Evolutionary conservation across 2,888 invertebrate species (phyloP).

Genomic region (Coleophora flavipennella): DNA sequence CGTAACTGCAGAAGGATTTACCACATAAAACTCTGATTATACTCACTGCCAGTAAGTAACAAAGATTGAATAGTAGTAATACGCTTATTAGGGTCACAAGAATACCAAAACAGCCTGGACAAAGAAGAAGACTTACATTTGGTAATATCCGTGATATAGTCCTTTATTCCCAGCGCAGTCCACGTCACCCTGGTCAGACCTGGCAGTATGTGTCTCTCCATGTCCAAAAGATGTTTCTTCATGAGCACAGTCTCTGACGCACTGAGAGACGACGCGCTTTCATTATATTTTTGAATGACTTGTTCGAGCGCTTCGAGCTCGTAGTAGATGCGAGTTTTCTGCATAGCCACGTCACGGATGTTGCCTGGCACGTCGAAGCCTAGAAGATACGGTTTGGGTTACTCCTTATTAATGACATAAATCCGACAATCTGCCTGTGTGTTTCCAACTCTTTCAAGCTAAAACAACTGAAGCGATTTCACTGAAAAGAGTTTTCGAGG

Average conservation of each 20-base stretch:
- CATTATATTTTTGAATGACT: conserved; percentile 78
- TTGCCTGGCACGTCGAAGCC: conserved; percentile 58
- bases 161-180: conserved; percentile 86
- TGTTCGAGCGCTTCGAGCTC: conserved; percentile 75
- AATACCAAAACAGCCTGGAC: too few species aligned
- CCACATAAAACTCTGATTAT: too few species aligned
- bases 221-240: conserved; percentile 77
- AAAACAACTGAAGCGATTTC: too few species aligned
- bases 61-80: too few species aligned
- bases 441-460: too few species aligned
- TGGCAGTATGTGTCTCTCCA: conserved; percentile 83
- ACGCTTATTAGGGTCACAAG: too few species aligned
- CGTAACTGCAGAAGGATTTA: too few species aligned
- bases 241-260: conserved; percentile 81
- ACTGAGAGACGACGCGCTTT: conserved; percentile 75
- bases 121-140: too few species aligned
- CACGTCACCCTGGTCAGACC: conserved; percentile 88
- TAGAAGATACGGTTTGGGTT: conserved; percentile 12
- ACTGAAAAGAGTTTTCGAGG: too few species aligned
- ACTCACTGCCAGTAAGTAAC: too few species aligned
- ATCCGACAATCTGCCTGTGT: too few species aligned
- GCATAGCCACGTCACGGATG: conserved; percentile 72
- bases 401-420: too few species aligned
- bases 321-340: conserved; percentile 75
- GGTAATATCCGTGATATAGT: conserved; percentile 73